Evolutionary conservation across 2,888 invertebrate genomes (phyloP), one percentile per base, ranked within the genome.

Genomic region (Acronicta aceris): DNA sequence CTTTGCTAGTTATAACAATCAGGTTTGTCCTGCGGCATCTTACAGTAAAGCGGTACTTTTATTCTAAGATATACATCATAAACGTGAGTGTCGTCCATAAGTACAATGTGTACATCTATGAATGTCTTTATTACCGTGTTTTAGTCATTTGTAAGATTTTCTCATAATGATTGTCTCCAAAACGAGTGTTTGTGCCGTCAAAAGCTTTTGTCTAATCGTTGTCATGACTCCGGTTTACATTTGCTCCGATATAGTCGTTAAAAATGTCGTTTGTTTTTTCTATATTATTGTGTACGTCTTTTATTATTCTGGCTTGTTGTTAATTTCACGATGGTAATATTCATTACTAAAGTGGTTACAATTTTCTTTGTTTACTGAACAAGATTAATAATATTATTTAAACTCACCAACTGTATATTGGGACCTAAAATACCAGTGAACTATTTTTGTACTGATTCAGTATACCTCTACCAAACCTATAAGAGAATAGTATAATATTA

Each of bases 141-240:
- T 93, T 89, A 90, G 94, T 94, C 93, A 93, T 94, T 94, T 92
- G 85, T 88, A 88, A 94, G 94, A 94, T 94, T 94, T 94, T 94
- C 94, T 94, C 94, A 94, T 94, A 94, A 94, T 94, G 94, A 94
- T 94, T 94, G 92, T 90, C 91, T 81, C 92, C 86, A 91, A 94
- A 94, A 93, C 92, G 93, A 94, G 93, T 89, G 90, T 87, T 83
- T 88, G 85, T 84, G 89, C 91, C 93, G 92, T 91, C 94, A 92
- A 93, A 90, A 89, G 89, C 87, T 83, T 93, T 94, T 93, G 93
- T 94, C 91, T 94, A 93, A 94, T 93, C 93, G 92, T 87, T 87
- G 85, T 82, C 85, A 89, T 88, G 88, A 87, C 83, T 87, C 72
- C 73, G 75, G 76, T 82, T 86, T 81, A 86, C 84, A 86, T 86